Base-by-base conservation (phyloP, 2,888 invertebrate species). In the Ligdia adustata region DNA sequence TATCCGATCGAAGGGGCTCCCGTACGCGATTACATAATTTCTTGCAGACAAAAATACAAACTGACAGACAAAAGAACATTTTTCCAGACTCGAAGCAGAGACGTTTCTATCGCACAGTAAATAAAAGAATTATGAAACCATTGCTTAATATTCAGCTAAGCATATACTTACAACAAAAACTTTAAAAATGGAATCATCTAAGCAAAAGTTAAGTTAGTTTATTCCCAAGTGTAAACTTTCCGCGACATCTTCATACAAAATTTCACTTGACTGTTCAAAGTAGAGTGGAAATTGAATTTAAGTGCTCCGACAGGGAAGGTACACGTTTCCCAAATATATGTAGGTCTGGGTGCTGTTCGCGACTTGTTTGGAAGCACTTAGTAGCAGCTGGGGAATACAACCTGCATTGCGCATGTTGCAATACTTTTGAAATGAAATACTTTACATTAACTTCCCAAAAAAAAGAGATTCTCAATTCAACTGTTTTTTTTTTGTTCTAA, bases 361-460 rank as follows among this genome's bases (percentile, higher is more conserved):
- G 46, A 37, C 31, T 22, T 41, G 18, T 47, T 46, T 40, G 46
- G 18, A 9, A 31, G 14, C 31, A 41, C 41, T 41, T 20, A 20
- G 11, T 4, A 1, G 34, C 44, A 27, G n/a, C 9, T 7, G 6
- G 11, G 32, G 5, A 4, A 18, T 7, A 7, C 5, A 18, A 18
- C 5, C 4, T 18, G 2, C 4, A 18, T 18, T 18, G 7, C 18
- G 4, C 5, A 18, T 18, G 7, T 18, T 18, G 7, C 18, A 18
- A 6, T 18, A 1, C 7, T 18, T 18, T 18, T 18, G 18, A 6
- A n/a, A n/a, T n/a, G n/a, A n/a, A n/a, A n/a, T n/a, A n/a, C n/a
- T n/a, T n/a, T n/a, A n/a, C n/a, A n/a, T n/a, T n/a, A n/a, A n/a
- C n/a, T n/a, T n/a, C n/a, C n/a, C n/a, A n/a, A n/a, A n/a, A n/a